These are phyloP conservation scores for Lycaena phlaeas DNA, from an alignment of 2,888 invertebrate species.

Conservation along the genomic window DNA sequence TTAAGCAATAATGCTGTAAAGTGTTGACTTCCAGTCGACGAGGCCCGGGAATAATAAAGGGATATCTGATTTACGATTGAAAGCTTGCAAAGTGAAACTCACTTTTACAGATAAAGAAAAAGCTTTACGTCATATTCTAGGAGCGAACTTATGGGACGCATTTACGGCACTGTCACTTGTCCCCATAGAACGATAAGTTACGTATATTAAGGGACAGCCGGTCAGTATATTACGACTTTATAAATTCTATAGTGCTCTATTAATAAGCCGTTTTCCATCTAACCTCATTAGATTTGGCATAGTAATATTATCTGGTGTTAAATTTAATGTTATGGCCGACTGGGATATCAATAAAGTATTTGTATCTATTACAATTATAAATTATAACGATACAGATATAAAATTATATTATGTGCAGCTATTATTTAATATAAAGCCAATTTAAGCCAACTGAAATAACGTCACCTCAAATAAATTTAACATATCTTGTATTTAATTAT, in stretches of 20 bases:
- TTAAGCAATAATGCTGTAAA: not conserved
- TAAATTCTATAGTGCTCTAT: conserved; percentile 11
- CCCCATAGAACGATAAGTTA: conserved; percentile 18
- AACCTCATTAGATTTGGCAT: not conserved
- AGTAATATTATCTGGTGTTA: conserved; percentile 3
- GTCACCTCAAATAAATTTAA: no score
- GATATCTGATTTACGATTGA: conserved; percentile 2
- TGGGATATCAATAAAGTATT: not conserved
- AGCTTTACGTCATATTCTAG: conserved; percentile 17
- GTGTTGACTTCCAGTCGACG: not conserved
- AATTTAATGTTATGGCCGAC: not conserved
- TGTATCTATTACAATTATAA: conserved; percentile 5
- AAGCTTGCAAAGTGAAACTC: conserved; percentile 9
- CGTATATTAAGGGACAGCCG: conserved; percentile 12
- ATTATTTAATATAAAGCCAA: no score
- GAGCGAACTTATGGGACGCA: conserved; percentile 16
- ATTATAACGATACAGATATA: conserved; percentile 1
- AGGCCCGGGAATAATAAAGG: not conserved
- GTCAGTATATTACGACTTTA: conserved; percentile 9
- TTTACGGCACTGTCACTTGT: conserved; percentile 13
- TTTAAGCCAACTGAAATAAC: no score
- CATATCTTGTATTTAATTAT: no score
- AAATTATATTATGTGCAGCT: no score
- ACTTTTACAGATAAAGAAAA: conserved; percentile 16
- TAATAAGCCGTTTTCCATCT: conserved; percentile 10